Percentiles rank a stretch among this genome's conserved stretches.
Evolutionary conservation across 1,140 invertebrate species (phyloP).

Genomic region (Drosophila insularis): DNA sequence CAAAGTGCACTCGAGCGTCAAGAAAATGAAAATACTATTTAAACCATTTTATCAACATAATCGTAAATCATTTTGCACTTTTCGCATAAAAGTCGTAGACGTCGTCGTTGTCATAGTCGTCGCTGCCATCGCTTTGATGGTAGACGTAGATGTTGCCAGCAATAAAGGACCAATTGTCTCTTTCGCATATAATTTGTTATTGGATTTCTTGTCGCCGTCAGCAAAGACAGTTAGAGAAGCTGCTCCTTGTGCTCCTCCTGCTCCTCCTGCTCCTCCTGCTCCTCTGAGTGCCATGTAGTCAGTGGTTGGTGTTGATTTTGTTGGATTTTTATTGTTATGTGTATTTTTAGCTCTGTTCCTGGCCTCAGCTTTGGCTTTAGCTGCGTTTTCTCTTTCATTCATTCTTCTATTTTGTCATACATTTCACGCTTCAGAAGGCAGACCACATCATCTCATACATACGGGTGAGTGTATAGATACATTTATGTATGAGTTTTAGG

Average conservation of each 20-base stretch:
- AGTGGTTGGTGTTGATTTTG: constrained; percentile 50
- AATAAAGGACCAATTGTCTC: constrained; percentile 79
- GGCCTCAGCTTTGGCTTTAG: constrained; percentile 14
- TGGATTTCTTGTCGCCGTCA: constrained; percentile 50
- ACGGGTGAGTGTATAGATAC: constrained; percentile 12
- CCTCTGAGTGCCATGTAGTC: constrained; percentile 27
- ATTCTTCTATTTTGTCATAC: constrained; percentile 68
- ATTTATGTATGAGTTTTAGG: not conserved
- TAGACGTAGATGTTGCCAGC: constrained; percentile 24
- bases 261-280: constrained; percentile 34
- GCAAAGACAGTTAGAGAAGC: constrained; percentile 11
- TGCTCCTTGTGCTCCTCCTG: not conserved
- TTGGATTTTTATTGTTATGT: constrained; percentile 55
- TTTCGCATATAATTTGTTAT: constrained; percentile 77
- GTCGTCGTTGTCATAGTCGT: not conserved
- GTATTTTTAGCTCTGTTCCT: constrained; percentile 49
- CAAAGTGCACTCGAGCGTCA: constrained; percentile 77
- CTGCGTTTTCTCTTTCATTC: constrained; percentile 30
- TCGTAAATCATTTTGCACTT: constrained; percentile 81
- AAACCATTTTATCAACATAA: constrained; percentile 81
- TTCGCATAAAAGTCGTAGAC: constrained; percentile 74
- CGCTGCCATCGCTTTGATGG: not conserved
- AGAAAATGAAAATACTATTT: constrained; percentile 80
- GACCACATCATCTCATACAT: constrained; percentile 67
- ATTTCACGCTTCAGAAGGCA: constrained; percentile 71